Base-by-base conservation (phyloP, 2,888 invertebrate genomes). In the Neoscelio sp. region DNA sequence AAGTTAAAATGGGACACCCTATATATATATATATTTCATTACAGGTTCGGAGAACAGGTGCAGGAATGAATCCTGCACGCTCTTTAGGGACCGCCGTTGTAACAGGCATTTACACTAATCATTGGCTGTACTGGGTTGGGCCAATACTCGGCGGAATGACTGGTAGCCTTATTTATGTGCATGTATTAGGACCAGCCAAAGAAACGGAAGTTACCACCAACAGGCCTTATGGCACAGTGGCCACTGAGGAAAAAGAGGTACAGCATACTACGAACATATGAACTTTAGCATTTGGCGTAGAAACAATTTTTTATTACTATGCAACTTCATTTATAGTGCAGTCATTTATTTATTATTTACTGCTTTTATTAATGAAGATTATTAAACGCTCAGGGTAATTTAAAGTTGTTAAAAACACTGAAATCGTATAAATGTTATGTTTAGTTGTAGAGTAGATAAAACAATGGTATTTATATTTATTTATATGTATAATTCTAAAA, bases 101-200 rank as follows among this genome's bases (percentile, higher is more conserved):
- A 68, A 93, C 94, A 81, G 93, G 93, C 76, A 91, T 91, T 23
- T 98, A 96, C 95, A 90, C 91, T 2, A 90, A 96, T 83, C 98
- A 98, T 86, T 98, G 97, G 97, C 95, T 97, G 0, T 97, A 96
- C 91, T 97, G 97, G 97, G 93, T 94, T n/a, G 97, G 97, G 0
- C 97, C 97, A 0, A 93, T 96, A 74, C 91, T 95, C 1, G 97
- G 97, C 33, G 97, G 96, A 3, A 92, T 96, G 54, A 93, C 94
- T 0, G 96, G 95, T 1, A 94, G 95, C 2, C 91, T 97, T 17
- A 90, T 96, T 48, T 97, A 97, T 90, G 94, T 94, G 33, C 93
- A 94, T 88, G 89, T 89, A 1, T 85, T 91, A 1, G 91, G 91
- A 15, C 83, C 87, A 1, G 89, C 89, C 2, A 88, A 86, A 62